phyloP scores from a whole-genome alignment of 2,888 invertebrate genomes.

The Metellina segmentata region DNA sequence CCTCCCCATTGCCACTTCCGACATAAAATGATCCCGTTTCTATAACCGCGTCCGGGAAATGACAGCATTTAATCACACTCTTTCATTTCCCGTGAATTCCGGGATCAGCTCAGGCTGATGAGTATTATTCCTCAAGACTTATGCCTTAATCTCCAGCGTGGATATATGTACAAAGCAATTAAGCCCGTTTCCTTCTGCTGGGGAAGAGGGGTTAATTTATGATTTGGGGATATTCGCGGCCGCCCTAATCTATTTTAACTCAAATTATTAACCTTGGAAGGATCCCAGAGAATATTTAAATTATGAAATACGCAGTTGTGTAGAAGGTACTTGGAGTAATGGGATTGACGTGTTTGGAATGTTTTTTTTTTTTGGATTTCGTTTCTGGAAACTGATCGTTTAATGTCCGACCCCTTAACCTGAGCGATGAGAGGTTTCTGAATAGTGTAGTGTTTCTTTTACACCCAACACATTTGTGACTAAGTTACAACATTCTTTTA shows the following conservation, averaged over 20 bases:
- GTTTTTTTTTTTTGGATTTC: no score
- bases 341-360: no score
- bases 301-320: not conserved
- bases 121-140: slow-evolving; percentile 6
- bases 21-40: not conserved
- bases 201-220: slow-evolving; percentile 8
- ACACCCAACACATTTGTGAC: no score
- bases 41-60: not conserved
- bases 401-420: no score
- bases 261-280: not conserved
- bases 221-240: slow-evolving; percentile 9
- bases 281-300: not conserved
- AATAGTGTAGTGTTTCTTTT: no score
- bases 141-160: slow-evolving; percentile 1
- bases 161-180: slow-evolving; percentile 2
- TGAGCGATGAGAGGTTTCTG: no score
- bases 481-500: no score
- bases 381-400: no score
- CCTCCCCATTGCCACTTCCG: not conserved
- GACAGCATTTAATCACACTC: not conserved
- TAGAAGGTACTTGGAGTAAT: not conserved
- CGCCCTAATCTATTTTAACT: not conserved
- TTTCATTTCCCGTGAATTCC: not conserved
- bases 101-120: not conserved
- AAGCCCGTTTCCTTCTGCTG: not conserved